Evolutionary conservation across 2,797 vertebrate genomes (phyloP).

Genomic region (Sandelia bainsii): DNA sequence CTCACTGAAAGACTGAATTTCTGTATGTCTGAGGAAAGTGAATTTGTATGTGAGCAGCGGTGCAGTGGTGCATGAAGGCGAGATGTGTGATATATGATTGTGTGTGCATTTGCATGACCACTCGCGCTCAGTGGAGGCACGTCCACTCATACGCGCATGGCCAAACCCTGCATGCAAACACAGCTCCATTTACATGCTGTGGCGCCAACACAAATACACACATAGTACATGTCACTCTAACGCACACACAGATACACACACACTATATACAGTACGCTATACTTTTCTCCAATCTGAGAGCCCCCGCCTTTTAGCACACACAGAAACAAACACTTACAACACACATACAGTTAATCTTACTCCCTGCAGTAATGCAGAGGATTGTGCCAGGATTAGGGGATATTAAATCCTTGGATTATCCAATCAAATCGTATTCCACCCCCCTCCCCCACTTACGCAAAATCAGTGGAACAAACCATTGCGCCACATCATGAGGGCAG

Average conservation of each 20-base stretch:
- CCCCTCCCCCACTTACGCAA: conserved; percentile 71
- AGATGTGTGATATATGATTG: conserved; percentile 60
- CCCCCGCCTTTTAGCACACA: conserved; percentile 45
- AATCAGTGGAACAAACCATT: conserved; percentile 80
- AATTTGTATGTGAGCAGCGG: conserved; percentile 47
- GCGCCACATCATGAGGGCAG: conserved; percentile 53
- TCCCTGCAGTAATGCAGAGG: conserved; percentile 83
- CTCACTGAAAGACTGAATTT: conserved; percentile 29
- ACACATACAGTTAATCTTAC: conserved; percentile 83
- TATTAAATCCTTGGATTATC: conserved; percentile 92
- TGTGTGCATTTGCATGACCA: conserved; percentile 43
- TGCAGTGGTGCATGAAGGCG: conserved; percentile 37
- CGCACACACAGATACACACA: conserved; percentile 22
- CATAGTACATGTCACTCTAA: conserved; percentile 41
- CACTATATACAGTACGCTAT: conserved; percentile 23
- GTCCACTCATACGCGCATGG: conserved; percentile 47
- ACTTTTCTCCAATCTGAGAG: conserved; percentile 31
- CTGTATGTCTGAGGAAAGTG: conserved; percentile 44
- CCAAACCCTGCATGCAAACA: conserved; percentile 64
- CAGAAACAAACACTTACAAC: conserved; percentile 73
- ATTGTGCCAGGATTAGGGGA: conserved; percentile 86
- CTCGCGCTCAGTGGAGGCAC: conserved; percentile 30
- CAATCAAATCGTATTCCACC: conserved; percentile 85
- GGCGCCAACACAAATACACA: conserved; percentile 49
- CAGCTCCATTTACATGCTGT: conserved; percentile 61